Percentiles rank a stretch among this genome's conserved stretches.
Conservation (phyloP, 2,797 vertebrate species). For the Silurus lanzhouensis region DNA sequence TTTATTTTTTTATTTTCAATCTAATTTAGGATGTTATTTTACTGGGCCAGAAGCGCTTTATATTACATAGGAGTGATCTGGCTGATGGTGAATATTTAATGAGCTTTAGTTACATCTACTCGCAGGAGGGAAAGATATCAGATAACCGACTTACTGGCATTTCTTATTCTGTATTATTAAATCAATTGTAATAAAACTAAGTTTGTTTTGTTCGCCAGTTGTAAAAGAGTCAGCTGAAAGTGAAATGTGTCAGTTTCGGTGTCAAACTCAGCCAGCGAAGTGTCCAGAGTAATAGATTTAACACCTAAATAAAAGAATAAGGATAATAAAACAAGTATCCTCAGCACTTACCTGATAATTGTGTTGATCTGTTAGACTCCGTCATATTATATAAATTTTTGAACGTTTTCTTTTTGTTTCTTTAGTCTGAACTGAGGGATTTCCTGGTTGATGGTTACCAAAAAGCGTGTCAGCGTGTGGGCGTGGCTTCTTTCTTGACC, state of each 20-base stretch:
- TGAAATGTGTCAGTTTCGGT: conserved; percentile 59
- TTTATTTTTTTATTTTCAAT: too few species aligned
- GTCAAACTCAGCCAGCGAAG: conserved; percentile 43
- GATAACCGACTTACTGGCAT: too few species aligned
- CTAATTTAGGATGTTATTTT: too few species aligned
- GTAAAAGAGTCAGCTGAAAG: background rate
- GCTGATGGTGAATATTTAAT: conserved; percentile 5
- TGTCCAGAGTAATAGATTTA: too few species aligned
- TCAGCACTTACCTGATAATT: conserved; percentile 61
- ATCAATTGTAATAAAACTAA: background rate
- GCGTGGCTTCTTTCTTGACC: background rate
- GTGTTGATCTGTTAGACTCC: conserved; percentile 51
- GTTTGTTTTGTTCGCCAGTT: background rate
- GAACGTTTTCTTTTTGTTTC: conserved; percentile 10
- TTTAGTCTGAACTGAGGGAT: conserved; percentile 34
- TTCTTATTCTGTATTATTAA: too few species aligned
- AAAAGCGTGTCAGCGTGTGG: conserved; percentile 1
- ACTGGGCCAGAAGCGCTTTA: too few species aligned
- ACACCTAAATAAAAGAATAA: background rate
- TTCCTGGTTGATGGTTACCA: conserved; percentile 56
- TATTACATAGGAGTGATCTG: background rate
- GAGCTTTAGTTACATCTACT: background rate
- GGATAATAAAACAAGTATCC: background rate
- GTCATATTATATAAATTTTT: conserved; percentile 42
- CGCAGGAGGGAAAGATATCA: background rate